A percentile compares a stretch with the other conserved stretches of the same genome.
Evolutionary conservation across 1,140 invertebrate genomes (phyloP).

Genomic region (Asobara japonica): DNA sequence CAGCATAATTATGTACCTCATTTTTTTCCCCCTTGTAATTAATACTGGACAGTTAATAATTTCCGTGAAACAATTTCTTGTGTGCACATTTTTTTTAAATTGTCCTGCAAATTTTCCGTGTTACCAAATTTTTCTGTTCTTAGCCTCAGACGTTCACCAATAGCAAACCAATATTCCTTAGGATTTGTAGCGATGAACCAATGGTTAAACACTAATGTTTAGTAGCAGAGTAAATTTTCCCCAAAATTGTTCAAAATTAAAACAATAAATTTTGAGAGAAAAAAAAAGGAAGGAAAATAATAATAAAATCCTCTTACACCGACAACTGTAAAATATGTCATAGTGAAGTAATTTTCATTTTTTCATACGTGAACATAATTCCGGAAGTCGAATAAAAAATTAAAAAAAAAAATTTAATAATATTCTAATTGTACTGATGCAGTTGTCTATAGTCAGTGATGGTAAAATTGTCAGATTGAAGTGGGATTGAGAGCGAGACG

Average conservation of each 20-base stretch:
- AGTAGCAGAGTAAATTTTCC: slow-evolving; percentile 40
- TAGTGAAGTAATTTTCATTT: slow-evolving; percentile 41
- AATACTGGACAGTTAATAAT: too few species aligned
- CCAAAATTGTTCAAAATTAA: slow-evolving; percentile 48
- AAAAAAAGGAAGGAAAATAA: slow-evolving; percentile 46
- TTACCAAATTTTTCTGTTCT: too few species aligned
- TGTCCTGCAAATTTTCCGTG: too few species aligned
- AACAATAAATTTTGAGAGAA: slow-evolving; percentile 53
- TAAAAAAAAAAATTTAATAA: slow-evolving; percentile 19
- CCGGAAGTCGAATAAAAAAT: neutral
- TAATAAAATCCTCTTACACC: slow-evolving; percentile 36
- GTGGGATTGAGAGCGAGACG: neutral
- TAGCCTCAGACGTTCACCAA: too few species aligned
- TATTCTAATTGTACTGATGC: slow-evolving; percentile 39
- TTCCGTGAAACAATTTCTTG: too few species aligned
- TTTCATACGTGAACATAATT: slow-evolving; percentile 53
- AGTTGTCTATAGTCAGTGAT: slow-evolving; percentile 53
- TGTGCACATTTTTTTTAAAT: too few species aligned
- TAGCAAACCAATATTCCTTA: too few species aligned
- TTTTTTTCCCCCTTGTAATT: too few species aligned
- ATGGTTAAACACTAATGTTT: neutral
- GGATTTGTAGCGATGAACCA: neutral
- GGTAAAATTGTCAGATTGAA: slow-evolving; percentile 40
- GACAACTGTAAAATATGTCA: slow-evolving; percentile 56
- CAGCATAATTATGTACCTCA: too few species aligned